A percentile compares a stretch with the other conserved stretches of the same genome.
phyloP scores from a whole-genome alignment of 2,797 vertebrate genomes.

The Poeciliopsis presidionis region DNA sequence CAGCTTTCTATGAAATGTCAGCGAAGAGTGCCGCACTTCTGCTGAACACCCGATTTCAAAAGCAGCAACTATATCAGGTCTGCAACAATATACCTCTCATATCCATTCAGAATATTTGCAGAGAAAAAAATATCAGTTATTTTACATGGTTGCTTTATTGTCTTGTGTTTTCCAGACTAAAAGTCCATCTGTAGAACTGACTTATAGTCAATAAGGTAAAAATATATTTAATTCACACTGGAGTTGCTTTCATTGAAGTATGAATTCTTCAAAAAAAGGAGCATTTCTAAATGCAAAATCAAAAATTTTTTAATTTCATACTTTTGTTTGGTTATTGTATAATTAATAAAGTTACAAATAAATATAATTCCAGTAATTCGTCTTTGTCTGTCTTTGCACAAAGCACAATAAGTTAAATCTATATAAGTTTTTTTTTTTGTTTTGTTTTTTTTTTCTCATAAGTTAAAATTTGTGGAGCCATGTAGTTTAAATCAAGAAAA shows the following conservation, averaged over 20 bases:
- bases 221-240: too few species aligned
- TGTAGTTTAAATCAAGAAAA: slow-evolving; percentile 6
- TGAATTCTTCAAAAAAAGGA: background rate
- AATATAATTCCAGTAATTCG: slow-evolving; percentile 25
- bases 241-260: too few species aligned
- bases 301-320: slow-evolving; percentile 1
- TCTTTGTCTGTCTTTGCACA: background rate
- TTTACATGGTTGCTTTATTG: background rate
- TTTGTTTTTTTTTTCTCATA: slow-evolving; percentile 10
- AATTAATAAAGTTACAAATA: slow-evolving; percentile 25
- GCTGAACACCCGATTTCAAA: slow-evolving; percentile 14
- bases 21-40: slow-evolving; percentile 20
- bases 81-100: background rate
- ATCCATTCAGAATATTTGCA: background rate
- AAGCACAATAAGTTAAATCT: slow-evolving; percentile 9
- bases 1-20: slow-evolving; percentile 50
- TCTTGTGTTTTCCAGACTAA: too few species aligned
- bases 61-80: too few species aligned
- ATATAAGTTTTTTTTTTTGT: slow-evolving; percentile 14
- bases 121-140: background rate
- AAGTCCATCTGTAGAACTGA: too few species aligned
- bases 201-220: too few species aligned
- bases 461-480: slow-evolving; percentile 31
- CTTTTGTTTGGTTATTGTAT: slow-evolving; percentile 8
- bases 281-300: background rate